A percentile compares a stretch with the other conserved stretches of the same genome.
Evolutionary conservation across 2,888 invertebrate genomes (phyloP).

Genomic region (Cyclophora albipunctata): DNA sequence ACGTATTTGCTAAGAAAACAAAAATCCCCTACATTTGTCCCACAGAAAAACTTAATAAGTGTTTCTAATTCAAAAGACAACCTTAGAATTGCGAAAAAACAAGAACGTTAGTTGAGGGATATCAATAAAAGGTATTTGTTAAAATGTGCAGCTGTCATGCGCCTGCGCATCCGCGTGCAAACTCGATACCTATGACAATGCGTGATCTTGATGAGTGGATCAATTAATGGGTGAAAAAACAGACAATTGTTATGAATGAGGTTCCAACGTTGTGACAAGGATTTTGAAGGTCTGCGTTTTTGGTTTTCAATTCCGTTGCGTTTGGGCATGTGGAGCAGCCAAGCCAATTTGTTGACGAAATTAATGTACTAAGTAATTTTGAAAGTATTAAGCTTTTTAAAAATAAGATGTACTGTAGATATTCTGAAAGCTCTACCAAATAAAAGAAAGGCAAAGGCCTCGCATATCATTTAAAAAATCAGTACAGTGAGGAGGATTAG

Average conservation of each 20-base stretch:
- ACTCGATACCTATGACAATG: slow-evolving; percentile 54
- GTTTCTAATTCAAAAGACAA: not conserved
- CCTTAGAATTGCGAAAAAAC: slow-evolving; percentile 17
- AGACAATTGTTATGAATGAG: slow-evolving; percentile 2
- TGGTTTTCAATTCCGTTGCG: not conserved
- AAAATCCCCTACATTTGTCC: no score
- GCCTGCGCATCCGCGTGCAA: slow-evolving; percentile 49
- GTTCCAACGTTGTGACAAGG: slow-evolving; percentile 13
- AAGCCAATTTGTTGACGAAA: no score
- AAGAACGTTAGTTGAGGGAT: slow-evolving; percentile 36
- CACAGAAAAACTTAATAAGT: no score
- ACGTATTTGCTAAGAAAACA: no score
- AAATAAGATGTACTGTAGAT: no score
- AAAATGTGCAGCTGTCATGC: slow-evolving; percentile 57
- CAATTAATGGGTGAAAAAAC: slow-evolving; percentile 39
- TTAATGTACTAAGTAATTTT: no score
- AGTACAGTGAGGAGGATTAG: no score
- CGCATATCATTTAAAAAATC: no score
- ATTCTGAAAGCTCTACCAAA: no score
- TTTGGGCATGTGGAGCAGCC: no score
- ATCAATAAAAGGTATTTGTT: slow-evolving; percentile 53
- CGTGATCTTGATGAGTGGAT: slow-evolving; percentile 54
- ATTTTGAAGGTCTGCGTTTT: not conserved
- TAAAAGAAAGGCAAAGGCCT: no score
- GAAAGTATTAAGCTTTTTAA: no score